Evolutionary conservation across 1,140 invertebrate genomes (phyloP).

Genomic region (Caenorhabditis inopinata): DNA sequence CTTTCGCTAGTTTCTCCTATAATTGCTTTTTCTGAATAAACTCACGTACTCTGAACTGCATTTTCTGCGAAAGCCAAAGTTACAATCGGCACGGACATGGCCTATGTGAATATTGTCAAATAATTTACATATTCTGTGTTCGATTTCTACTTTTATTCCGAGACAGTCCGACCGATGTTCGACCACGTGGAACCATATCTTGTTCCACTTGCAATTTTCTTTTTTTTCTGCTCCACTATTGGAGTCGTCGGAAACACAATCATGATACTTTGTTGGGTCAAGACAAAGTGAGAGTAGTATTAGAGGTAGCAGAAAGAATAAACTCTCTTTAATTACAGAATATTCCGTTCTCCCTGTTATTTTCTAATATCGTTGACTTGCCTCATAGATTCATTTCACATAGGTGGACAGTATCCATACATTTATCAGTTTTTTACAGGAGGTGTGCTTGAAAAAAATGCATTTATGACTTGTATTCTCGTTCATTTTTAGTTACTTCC

Average conservation of each 20-base stretch:
- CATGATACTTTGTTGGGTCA: neutral
- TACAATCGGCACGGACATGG: neutral
- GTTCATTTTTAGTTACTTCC: neutral
- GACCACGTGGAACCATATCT: neutral
- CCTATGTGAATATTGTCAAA: neutral
- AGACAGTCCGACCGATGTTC: neutral
- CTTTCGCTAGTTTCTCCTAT: neutral
- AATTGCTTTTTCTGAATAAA: conserved; percentile 17
- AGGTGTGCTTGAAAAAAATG: neutral
- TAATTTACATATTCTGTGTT: neutral
- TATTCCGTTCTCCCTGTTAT: conserved; percentile 29
- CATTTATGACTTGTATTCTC: neutral
- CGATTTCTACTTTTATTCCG: neutral
- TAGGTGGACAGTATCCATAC: conserved; percentile 28
- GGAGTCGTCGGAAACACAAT: conserved; percentile 23
- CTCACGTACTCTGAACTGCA: neutral
- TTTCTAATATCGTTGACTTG: conserved; percentile 22
- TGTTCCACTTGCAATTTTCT: conserved; percentile 32
- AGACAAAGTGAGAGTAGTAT: neutral
- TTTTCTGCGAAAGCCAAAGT: neutral
- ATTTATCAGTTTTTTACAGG: conserved; percentile 12
- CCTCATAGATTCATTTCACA: conserved; percentile 22
- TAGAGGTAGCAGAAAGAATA: neutral
- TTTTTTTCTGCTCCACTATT: conserved; percentile 30
- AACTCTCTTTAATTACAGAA: neutral